Conservation (phyloP, 2,797 vertebrate genomes). For the Odontamblyopus lacepedii region DNA sequence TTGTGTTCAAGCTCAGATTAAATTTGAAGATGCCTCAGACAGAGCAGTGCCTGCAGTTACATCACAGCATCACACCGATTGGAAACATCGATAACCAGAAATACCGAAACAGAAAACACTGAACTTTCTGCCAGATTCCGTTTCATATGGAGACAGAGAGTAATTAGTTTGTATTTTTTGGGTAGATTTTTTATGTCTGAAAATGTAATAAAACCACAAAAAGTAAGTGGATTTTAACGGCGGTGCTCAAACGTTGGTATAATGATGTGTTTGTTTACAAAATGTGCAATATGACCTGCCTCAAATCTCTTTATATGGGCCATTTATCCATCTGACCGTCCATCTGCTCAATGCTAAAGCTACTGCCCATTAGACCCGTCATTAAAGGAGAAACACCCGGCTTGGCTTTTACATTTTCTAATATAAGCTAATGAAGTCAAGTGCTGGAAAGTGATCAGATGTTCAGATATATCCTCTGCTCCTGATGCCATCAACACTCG, state of each 20-base stretch:
- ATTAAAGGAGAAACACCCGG: neutral
- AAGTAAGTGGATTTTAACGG: slow-evolving; percentile 9
- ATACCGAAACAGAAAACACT: no score
- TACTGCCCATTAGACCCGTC: slow-evolving; percentile 16
- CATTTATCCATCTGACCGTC: slow-evolving; percentile 38
- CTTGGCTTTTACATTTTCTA: neutral
- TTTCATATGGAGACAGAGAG: no score
- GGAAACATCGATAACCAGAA: no score
- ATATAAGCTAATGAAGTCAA: neutral
- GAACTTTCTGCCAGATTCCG: no score
- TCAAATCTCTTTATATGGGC: slow-evolving; percentile 27
- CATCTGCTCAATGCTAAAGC: slow-evolving; percentile 37
- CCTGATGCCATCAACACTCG: no score
- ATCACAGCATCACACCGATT: no score
- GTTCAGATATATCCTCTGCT: no score
- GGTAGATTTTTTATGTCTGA: neutral
- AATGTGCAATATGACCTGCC: slow-evolving; percentile 22
- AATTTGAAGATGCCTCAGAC: no score
- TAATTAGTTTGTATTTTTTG: no score
- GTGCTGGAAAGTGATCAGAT: no score
- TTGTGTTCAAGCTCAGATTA: no score
- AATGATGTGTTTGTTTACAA: slow-evolving; percentile 13
- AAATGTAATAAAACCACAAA: neutral
- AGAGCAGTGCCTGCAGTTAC: no score
- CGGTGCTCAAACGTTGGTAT: neutral